Evolutionary conservation across 2,888 invertebrate genomes (phyloP).

Genomic region (Pinctada fucata): DNA sequence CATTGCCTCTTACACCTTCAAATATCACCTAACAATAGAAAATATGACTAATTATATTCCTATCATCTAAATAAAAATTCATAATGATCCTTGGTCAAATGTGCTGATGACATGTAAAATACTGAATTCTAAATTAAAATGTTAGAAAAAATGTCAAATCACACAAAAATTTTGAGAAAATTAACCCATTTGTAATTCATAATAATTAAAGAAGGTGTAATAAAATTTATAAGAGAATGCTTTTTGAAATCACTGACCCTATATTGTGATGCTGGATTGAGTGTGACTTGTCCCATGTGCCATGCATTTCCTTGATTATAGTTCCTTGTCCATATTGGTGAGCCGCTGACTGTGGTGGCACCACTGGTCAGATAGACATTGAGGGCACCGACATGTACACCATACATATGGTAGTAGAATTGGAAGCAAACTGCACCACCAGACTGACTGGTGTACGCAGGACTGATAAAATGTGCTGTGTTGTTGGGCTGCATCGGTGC

Average conservation of each 20-base stretch:
- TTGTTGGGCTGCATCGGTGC: slow-evolving; percentile 54
- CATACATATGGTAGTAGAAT: slow-evolving; percentile 72
- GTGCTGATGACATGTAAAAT: neutral
- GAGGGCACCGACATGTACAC: slow-evolving; percentile 59
- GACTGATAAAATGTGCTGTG: slow-evolving; percentile 60
- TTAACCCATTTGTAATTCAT: too few species aligned
- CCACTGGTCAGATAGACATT: slow-evolving; percentile 53
- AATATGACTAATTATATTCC: neutral
- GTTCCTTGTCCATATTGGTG: slow-evolving; percentile 58
- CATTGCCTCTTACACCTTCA: slow-evolving; percentile 69
- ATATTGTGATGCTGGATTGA: slow-evolving; percentile 53
- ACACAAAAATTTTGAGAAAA: too few species aligned
- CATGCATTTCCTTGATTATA: slow-evolving; percentile 66
- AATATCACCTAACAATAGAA: slow-evolving; percentile 61
- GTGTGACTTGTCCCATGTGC: slow-evolving; percentile 58
- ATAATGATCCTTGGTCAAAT: neutral
- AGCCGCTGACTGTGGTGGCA: slow-evolving; percentile 34
- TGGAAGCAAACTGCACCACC: slow-evolving; percentile 46
- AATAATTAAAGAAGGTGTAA: too few species aligned
- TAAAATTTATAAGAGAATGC: too few species aligned
- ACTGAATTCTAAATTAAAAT: neutral
- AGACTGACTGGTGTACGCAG: slow-evolving; percentile 34
- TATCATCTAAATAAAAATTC: too few species aligned
- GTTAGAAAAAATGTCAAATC: too few species aligned
- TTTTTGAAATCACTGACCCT: slow-evolving; percentile 48